These are phyloP conservation scores for Toxotes jaculatrix DNA, from an alignment of 2,113 vertebrate genomes.

Conservation along the genomic window DNA sequence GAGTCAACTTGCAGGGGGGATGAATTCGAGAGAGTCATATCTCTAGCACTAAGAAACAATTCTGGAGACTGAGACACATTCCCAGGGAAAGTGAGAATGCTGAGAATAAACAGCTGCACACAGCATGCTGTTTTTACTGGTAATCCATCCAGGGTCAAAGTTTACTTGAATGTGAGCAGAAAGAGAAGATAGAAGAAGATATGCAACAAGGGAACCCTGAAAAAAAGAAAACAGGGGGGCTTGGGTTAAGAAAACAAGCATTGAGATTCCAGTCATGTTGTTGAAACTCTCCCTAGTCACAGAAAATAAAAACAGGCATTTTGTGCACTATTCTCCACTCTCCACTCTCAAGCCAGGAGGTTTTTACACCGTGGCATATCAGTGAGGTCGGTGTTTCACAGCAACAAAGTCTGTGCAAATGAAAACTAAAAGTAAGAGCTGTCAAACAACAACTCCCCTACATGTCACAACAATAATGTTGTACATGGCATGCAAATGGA, in stretches of 20 bases:
- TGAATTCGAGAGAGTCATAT: too few relatives aligned
- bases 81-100: background rate
- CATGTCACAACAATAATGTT: too few relatives aligned
- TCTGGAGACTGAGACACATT: too few relatives aligned
- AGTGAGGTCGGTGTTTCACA: slow-evolving; percentile 22
- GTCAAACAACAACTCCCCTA: too few relatives aligned
- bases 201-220: slow-evolving; percentile 29
- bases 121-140: slow-evolving; percentile 35
- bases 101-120: slow-evolving; percentile 51
- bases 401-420: background rate
- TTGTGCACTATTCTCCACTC: background rate
- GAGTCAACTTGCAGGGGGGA: too few relatives aligned
- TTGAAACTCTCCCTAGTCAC: slow-evolving; percentile 33
- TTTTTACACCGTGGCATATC: background rate
- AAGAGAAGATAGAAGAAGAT: slow-evolving; percentile 32
- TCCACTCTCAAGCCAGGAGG: slow-evolving; percentile 5
- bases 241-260: slow-evolving; percentile 63
- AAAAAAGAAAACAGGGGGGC: slow-evolving; percentile 43
- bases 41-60: too few relatives aligned
- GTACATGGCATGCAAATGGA: too few relatives aligned
- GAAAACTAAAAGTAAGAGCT: too few relatives aligned
- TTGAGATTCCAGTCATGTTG: slow-evolving; percentile 72
- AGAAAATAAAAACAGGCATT: background rate
- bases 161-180: slow-evolving; percentile 35
- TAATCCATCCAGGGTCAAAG: slow-evolving; percentile 41